Evolutionary conservation across 1,140 invertebrate species (phyloP).

Genomic region (Drosophila nikananu): DNA sequence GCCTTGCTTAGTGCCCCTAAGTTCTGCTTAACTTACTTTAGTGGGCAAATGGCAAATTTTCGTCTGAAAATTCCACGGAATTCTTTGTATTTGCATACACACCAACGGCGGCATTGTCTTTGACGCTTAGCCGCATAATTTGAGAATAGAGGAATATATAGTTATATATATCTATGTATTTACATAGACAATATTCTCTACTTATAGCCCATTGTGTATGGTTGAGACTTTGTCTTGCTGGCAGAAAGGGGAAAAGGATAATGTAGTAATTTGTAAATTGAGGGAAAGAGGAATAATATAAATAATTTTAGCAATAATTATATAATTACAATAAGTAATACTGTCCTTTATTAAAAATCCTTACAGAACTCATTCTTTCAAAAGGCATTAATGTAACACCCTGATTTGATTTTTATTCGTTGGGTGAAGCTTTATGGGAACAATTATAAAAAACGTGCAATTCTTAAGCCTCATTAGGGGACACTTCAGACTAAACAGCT

Average conservation of each 20-base stretch:
- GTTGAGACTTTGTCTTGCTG: neutral
- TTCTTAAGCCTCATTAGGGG: constrained; percentile 20
- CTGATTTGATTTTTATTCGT: neutral
- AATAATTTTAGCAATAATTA: neutral
- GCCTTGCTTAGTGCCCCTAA: constrained; percentile 47
- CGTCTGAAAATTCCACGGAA: constrained; percentile 47
- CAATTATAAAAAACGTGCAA: neutral
- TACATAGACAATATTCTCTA: neutral
- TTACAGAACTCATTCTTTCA: neutral
- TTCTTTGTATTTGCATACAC: constrained; percentile 55
- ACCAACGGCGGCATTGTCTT: constrained; percentile 58
- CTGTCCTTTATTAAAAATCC: neutral
- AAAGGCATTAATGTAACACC: neutral
- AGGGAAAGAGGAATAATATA: neutral
- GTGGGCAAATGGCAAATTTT: constrained; percentile 78
- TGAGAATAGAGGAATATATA: constrained; percentile 27
- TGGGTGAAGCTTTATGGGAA: neutral
- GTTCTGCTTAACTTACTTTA: constrained; percentile 78
- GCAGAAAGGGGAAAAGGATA: neutral
- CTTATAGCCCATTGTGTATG: constrained; percentile 6
- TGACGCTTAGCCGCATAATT: constrained; percentile 74
- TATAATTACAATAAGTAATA: neutral
- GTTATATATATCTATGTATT: constrained; percentile 2
- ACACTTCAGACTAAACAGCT: constrained; percentile 24
- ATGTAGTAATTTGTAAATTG: neutral